A percentile compares a stretch with the other conserved stretches of the same genome.
These are phyloP conservation scores for Schizotus pectinicornis DNA, from an alignment of 2,888 invertebrate genomes.

Conservation along the genomic window DNA sequence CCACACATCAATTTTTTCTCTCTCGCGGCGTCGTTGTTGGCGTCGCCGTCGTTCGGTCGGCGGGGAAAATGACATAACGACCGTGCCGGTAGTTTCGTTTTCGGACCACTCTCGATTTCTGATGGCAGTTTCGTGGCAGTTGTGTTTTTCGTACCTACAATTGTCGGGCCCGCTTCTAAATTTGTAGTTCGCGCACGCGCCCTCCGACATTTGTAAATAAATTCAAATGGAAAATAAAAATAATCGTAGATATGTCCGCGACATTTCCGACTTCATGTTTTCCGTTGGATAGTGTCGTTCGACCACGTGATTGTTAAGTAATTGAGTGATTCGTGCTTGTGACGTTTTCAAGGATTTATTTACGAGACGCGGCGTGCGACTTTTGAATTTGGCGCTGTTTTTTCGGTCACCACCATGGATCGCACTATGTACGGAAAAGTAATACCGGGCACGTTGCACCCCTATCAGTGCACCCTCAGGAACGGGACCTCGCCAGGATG, in stretches of 20 bases:
- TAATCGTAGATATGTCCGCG: conserved; percentile 27
- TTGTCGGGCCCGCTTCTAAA: conserved; percentile 47
- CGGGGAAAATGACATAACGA: not conserved
- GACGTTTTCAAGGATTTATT: not conserved
- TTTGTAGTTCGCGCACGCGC: conserved; percentile 48
- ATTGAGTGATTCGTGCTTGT: not conserved
- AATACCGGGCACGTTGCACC: conserved; percentile 82
- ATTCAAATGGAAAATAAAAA: conserved; percentile 28
- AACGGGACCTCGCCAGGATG: conserved; percentile 86
- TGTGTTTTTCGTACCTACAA: conserved; percentile 26
- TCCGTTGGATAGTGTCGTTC: conserved; percentile 8
- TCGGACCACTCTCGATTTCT: conserved; percentile 4
- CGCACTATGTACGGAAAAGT: conserved; percentile 90
- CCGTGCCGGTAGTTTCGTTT: not conserved
- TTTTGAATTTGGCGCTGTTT: conserved; percentile 39
- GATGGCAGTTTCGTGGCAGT: conserved; percentile 9
- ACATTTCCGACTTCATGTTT: conserved; percentile 25
- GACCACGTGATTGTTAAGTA: conserved; percentile 16
- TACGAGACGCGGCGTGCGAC: not conserved
- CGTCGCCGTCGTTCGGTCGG: too few species aligned
- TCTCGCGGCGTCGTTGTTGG: too few species aligned
- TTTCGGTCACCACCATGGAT: conserved; percentile 68
- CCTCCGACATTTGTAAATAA: conserved; percentile 38
- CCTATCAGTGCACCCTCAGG: conserved; percentile 83
- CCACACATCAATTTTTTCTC: too few species aligned